Evolutionary conservation across 2,888 invertebrate species (phyloP), one percentile per base, ranked within the genome.

Genomic region (Sinhomidia bicolor): DNA sequence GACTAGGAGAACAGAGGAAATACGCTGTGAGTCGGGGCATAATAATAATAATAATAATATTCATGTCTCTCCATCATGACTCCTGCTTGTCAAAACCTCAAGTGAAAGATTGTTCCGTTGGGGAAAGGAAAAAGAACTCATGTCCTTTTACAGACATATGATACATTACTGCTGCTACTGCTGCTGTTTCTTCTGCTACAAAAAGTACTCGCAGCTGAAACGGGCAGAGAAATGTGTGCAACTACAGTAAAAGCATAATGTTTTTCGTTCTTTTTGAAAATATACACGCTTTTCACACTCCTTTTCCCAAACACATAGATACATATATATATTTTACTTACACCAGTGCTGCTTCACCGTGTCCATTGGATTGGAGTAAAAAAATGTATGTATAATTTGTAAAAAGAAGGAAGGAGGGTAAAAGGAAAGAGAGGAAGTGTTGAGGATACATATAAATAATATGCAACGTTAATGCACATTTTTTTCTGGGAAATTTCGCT

Each of bases 21-120:
- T n/a, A 51, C 10, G 23, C 14, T 2, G 9, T 41, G 71, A 79
- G 36, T 47, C 62, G 54, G 54, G 17, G 9, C 54, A 23, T 12
- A 41, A 44, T 68, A 85, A 85, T 85, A 85, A 57, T 32, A n/a
- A n/a, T n/a, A 84, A 85, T 85, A 85, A 85, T 85, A 85, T 71
- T 32, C 86, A 29, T 80, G 78, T 65, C 79, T 71, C 85, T 85
- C 79, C 85, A 74, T 71, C 80, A 80, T 86, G 86, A 80, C 80
- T 86, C 80, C 36, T 86, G 36, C 14, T 86, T 86, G 86, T 86
- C 86, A 86, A 86, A 86, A 86, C 86, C 86, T 86, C 79, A 86
- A 86, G 86, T 86, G 80, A 86, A 86, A 86, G 86, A 86, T 86
- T 86, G 86, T 86, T 86, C 86, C 86, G 86, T 80, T 80, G 86